Percentiles rank a stretch among this genome's conserved stretches.
phyloP scores from a whole-genome alignment of 1,140 invertebrate genomes.

The Tetragonula clypearis region DNA sequence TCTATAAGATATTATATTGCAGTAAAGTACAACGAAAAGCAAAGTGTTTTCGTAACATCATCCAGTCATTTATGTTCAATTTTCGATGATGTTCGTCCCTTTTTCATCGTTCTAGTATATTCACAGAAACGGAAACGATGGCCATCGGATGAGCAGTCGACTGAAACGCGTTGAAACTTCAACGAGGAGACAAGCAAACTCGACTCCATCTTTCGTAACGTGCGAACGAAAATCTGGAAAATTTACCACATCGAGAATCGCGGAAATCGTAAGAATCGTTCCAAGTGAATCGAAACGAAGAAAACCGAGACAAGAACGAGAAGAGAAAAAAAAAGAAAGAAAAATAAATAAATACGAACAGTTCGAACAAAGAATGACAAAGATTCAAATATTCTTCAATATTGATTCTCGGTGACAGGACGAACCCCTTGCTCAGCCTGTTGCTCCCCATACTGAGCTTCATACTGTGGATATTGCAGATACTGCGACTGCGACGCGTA shows the following conservation, averaged over 20 bases:
- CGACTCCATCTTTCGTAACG: not conserved
- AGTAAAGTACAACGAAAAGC: too few species aligned
- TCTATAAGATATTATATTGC: too few species aligned
- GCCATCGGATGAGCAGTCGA: too few species aligned
- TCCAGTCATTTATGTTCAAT: too few species aligned
- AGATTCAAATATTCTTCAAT: constrained; percentile 52
- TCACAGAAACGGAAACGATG: too few species aligned
- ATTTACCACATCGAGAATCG: not conserved
- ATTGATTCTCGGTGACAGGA: constrained; percentile 76
- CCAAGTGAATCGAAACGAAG: not conserved
- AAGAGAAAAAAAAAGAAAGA: not conserved
- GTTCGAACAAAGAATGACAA: not conserved
- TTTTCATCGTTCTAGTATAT: too few species aligned
- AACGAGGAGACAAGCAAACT: not conserved
- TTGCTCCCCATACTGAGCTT: not conserved
- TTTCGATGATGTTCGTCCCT: too few species aligned
- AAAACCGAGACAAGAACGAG: not conserved
- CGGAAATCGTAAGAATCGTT: not conserved
- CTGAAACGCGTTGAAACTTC: not conserved
- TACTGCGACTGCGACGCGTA: not conserved
- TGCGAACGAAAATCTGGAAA: not conserved
- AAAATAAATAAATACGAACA: not conserved
- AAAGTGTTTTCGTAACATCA: too few species aligned
- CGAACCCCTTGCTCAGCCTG: constrained; percentile 56
- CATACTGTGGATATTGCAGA: not conserved